Base-by-base conservation (phyloP, 1,140 invertebrate genomes). In the Drosophila serrata region DNA sequence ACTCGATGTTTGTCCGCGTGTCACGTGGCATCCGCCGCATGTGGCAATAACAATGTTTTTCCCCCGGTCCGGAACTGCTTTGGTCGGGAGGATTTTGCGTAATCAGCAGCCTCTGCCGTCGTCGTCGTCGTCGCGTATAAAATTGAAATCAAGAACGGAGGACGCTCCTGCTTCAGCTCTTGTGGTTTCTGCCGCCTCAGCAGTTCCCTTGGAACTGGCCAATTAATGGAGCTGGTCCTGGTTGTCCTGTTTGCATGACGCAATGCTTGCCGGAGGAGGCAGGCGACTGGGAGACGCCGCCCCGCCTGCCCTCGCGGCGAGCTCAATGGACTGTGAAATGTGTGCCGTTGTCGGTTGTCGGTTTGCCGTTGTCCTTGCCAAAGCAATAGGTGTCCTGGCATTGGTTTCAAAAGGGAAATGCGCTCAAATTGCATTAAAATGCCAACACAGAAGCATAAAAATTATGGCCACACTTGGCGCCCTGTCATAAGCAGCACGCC, bases 321-420 rank as follows among this genome's bases (percentile, higher is more conserved):
- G 69, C 81, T 90, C 86, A 90, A 90, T 90, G 85, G 85, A 85
- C 85, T 90, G 85, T 90, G 67, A 90, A 90, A 90, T 90, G 85
- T 90, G 85, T 85, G 82, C 80, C 80, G 72, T 63, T 76, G 60
- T 75, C 79, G 60, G 48, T 62, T 60, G 81, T 48, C 48, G 58
- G 37, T 63, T 63, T 79, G 75, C 62, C 77, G 48, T 64, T 87
- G 82, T 87, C 80, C 64, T 84, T 90, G 85, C 86, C 85, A 90
- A 90, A 90, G 86, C 85, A 85, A 90, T 90, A 90, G 85, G 85
- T 90, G 85, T 90, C 85, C 85, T 90, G 86, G 85, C 85, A 90
- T 90, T 90, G 85, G 85, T 90, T 87, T 90, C 84, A 87, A 87
- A 87, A 87, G 84, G 84, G 84, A 87, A 87, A 87, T 87, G 85